phyloP scores from a whole-genome alignment of 2,113 vertebrate species.

The Pan paniscus region DNA sequence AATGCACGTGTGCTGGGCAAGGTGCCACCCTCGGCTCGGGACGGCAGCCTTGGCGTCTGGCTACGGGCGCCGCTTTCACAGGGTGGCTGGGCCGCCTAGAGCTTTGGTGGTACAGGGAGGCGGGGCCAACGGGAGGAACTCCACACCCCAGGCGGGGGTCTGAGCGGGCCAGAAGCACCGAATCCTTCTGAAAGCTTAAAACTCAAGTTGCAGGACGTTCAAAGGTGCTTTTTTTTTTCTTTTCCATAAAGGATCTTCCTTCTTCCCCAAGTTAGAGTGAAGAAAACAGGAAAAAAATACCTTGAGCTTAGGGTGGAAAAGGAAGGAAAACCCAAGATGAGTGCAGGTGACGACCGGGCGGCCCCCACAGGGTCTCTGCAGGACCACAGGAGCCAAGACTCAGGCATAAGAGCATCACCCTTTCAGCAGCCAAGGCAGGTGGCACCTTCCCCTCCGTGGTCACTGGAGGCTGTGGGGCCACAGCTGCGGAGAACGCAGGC shows the following conservation, averaged over 20 bases:
- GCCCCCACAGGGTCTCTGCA: background rate
- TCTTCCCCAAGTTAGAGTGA: background rate
- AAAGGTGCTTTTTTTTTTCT: background rate
- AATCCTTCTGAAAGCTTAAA: background rate
- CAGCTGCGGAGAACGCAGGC: background rate
- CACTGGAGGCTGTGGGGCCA: background rate
- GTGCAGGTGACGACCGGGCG: background rate
- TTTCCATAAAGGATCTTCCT: background rate
- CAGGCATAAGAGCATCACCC: background rate
- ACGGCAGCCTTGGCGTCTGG: background rate
- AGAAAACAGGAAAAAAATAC: background rate
- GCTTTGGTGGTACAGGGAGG: background rate
- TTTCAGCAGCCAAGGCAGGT: rapidly evolving
- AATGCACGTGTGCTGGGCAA: background rate
- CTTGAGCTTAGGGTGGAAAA: background rate
- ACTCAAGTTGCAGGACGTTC: background rate
- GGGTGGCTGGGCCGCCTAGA: background rate
- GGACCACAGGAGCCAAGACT: background rate
- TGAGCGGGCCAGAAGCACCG: background rate
- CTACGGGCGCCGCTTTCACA: background rate
- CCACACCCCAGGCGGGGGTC: too few relatives aligned
- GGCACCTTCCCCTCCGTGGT: background rate
- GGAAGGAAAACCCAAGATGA: background rate
- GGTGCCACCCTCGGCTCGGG: background rate
- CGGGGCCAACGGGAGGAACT: background rate